Evolutionary conservation across 2,888 invertebrate species (phyloP).

Genomic region (Bruchidius siliquastri): DNA sequence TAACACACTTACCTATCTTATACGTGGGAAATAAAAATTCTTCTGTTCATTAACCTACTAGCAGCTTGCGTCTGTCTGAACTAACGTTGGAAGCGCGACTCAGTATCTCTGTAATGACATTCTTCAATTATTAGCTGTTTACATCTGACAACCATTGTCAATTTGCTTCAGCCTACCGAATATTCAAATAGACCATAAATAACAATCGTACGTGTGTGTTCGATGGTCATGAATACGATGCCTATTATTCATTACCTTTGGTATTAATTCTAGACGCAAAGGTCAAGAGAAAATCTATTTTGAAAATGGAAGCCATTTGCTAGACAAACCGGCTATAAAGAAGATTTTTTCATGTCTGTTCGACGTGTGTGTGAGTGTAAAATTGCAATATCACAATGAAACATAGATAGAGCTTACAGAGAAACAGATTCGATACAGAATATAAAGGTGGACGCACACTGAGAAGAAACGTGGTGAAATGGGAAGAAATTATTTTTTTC

Average conservation of each 20-base stretch:
- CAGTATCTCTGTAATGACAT: not conserved
- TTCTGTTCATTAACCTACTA: no score
- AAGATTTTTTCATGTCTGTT: not conserved
- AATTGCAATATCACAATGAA: not conserved
- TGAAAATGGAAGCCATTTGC: not conserved
- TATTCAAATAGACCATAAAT: not conserved
- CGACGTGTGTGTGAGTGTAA: no score
- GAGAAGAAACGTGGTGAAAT: no score
- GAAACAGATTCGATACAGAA: no score
- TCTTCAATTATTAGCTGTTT: not conserved
- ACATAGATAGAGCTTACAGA: no score
- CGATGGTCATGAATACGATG: not conserved
- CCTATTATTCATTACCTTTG: not conserved
- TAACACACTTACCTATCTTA: no score
- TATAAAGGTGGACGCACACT: no score
- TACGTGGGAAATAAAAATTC: no score
- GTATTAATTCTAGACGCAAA: not conserved
- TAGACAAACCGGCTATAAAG: not conserved
- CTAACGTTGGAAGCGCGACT: not conserved
- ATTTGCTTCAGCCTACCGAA: not conserved
- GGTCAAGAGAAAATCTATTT: not conserved
- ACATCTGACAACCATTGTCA: not conserved
- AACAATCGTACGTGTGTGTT: not conserved
- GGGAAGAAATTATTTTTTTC: no score
- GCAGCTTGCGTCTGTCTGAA: not conserved